Conservation (phyloP, 2,797 vertebrate species). For the Cynopterus sphinx region DNA sequence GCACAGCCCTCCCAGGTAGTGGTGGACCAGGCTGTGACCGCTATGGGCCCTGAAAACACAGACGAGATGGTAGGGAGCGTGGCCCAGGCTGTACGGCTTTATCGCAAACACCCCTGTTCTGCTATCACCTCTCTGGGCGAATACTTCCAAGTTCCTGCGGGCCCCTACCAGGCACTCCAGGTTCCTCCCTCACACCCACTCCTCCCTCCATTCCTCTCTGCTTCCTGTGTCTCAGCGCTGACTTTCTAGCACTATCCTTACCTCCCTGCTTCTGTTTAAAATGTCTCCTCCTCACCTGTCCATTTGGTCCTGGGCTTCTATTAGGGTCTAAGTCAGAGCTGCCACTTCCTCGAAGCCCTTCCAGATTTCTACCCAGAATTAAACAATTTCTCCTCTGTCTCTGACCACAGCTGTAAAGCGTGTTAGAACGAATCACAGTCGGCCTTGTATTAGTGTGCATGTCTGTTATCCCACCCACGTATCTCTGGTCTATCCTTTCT, state of each 20-base stretch:
- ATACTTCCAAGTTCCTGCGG: neutral
- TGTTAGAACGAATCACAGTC: neutral
- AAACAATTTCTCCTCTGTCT: neutral
- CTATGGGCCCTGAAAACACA: neutral
- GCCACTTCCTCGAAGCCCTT: constrained; percentile 2
- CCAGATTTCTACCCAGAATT: neutral
- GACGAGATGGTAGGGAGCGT: fast-evolving
- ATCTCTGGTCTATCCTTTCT: neutral
- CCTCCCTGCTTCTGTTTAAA: neutral
- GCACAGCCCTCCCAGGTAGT: constrained; percentile 2
- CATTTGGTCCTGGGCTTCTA: neutral
- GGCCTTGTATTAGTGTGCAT: neutral
- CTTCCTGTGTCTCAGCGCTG: neutral
- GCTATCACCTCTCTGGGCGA: neutral
- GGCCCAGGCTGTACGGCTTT: neutral
- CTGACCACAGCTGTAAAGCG: neutral
- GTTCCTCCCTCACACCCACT: neutral
- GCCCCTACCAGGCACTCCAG: neutral
- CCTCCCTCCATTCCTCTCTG: too few relatives aligned
- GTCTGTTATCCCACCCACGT: fast-evolving
- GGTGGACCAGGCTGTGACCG: neutral
- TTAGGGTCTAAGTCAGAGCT: neutral
- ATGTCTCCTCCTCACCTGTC: neutral
- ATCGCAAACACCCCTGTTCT: neutral
- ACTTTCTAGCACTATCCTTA: neutral